These are phyloP conservation scores for Eptesicus fuscus DNA, from an alignment of 2,113 vertebrate species.

Conservation along the genomic window DNA sequence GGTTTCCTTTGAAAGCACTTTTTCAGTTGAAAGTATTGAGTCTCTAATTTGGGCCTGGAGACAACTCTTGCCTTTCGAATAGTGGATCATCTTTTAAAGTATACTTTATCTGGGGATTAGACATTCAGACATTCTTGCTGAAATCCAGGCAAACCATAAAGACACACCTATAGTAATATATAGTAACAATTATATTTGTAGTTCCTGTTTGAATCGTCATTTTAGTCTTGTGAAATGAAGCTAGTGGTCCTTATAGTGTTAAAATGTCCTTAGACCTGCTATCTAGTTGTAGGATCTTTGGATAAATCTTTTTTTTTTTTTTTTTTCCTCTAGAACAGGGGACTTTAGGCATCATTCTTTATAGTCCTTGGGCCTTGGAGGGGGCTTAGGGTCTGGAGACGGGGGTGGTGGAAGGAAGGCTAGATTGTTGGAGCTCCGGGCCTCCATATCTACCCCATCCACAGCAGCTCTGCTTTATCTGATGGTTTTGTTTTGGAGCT, in stretches of 20 bases:
- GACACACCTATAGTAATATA: neutral
- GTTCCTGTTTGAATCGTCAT: neutral
- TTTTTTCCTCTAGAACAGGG: neutral
- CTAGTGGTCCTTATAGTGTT: neutral
- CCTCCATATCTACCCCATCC: neutral
- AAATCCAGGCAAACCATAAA: neutral
- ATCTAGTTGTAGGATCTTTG: neutral
- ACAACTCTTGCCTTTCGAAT: neutral
- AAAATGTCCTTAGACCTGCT: conserved; percentile 23
- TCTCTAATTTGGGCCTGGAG: neutral
- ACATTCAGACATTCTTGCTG: neutral
- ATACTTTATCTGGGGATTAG: neutral
- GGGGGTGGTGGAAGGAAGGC: neutral
- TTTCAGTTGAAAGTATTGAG: conserved; percentile 23
- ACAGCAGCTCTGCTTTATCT: neutral
- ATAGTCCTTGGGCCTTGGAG: neutral
- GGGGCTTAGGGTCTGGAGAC: neutral
- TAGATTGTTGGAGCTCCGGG: neutral
- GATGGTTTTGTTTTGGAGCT: neutral
- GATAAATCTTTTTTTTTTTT: neutral
- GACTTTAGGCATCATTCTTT: neutral
- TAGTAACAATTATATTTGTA: neutral
- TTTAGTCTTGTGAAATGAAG: conserved; percentile 23
- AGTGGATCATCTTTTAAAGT: neutral
- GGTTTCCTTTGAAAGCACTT: neutral